A percentile compares a stretch with the other conserved stretches of the same genome.
Evolutionary conservation across 2,888 invertebrate species (phyloP).

Genomic region (Epiblema foenella): DNA sequence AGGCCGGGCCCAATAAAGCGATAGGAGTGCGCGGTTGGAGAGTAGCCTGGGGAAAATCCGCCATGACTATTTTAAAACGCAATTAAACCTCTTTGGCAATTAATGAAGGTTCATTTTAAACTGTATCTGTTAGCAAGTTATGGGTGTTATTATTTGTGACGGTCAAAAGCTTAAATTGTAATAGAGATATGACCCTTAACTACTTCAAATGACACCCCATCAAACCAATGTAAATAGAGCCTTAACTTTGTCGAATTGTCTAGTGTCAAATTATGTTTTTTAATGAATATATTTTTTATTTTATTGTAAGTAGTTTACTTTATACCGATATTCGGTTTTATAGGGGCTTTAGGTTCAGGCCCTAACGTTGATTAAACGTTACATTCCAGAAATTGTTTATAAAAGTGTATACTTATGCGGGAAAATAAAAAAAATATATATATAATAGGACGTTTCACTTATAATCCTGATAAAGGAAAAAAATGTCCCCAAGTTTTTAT

Average conservation of each 20-base stretch:
- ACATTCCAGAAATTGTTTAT: constrained; percentile 17
- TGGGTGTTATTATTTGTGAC: too few relatives aligned
- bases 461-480: too few relatives aligned
- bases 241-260: background rate
- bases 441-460: background rate
- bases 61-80: too few relatives aligned
- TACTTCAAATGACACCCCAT: background rate
- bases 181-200: too few relatives aligned
- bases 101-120: too few relatives aligned
- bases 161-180: too few relatives aligned
- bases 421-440: background rate
- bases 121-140: too few relatives aligned
- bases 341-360: background rate
- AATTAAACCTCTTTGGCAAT: too few relatives aligned
- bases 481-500: too few relatives aligned
- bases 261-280: background rate
- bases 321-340: background rate
- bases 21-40: too few relatives aligned
- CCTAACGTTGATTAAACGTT: background rate
- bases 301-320: constrained; percentile 15
- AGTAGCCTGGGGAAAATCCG: too few relatives aligned
- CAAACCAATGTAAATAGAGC: background rate
- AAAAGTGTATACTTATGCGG: background rate
- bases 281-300: constrained; percentile 5
- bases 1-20: too few relatives aligned